Evolutionary conservation across 2,888 invertebrate species (phyloP), one percentile per base, ranked within the genome.

Genomic region (Nomada flava): DNA sequence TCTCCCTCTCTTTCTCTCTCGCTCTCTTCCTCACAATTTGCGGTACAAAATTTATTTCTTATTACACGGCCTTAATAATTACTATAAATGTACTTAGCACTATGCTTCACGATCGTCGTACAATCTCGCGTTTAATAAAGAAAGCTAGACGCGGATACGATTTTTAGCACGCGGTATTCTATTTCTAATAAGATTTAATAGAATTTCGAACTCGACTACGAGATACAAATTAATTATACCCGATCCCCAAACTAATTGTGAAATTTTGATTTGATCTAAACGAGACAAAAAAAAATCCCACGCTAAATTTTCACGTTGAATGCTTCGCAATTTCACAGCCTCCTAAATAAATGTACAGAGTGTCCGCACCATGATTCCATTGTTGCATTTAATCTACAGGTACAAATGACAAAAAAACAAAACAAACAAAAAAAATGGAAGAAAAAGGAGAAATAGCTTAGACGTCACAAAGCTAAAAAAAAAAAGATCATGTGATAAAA

Each of bases 401-500:
- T 62, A 76, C 67, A 85, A 68, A 76, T 57, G 62, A 64, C 69
- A 62, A 77, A 79, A 67, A 50, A 2, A 53, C 18, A 44, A 68
- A 7, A 36, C 36, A 36, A 36, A 5, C 29, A 29, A 29, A 53
- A 29, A 42, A 26, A 36, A 18, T 3, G 9, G 50, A 18, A 9
- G 42, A 23, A 52, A 52, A 71, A 29, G 52, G 47, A 44, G 9
- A 26, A 68, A 47, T 64, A 57, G 62, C 79, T 79, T 78, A 76
- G 60, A 53, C 50, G n/a, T 67, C 76, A 80, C 57, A 64, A 67
- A 82, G 72, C 59, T 84, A 83, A 63, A 79, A 76, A 72, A 23
- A 26, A 36, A 80, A 76, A 70, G 55, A 9, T 79, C 71, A 68
- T 79, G 65, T 70, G 52, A 23, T 83, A 86, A 88, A 83, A 88